Base-by-base conservation (phyloP, 92 coral and sea anemone species). In the Zoanthus sansibaricus region DNA sequence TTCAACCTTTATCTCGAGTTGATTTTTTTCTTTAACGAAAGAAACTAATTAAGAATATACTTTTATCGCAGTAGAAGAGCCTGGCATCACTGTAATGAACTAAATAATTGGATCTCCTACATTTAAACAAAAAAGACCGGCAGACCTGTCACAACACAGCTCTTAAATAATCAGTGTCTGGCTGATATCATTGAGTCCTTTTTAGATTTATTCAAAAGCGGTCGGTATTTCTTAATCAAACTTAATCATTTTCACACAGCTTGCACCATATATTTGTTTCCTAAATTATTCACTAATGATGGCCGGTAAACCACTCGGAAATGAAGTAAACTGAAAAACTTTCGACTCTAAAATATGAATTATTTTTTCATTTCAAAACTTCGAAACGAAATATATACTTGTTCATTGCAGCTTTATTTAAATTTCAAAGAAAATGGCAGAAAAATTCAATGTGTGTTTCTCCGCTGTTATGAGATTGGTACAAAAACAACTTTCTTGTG, bases 281-380 rank as follows among this genome's bases (percentile, higher is more conserved):
- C 4, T n/a, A 44, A 74, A 74, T 74, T 74, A 74, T 74, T 74
- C 54, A 73, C 25, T n/a, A 37, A 37, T 37, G 77, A 73, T 73
- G 25, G 25, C 25, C 25, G 25, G 47, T 12, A 30, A 45, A 74
- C 46, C 20, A 45, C 20, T 18, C 47, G 56, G n/a, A 20, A 12
- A 11, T 12, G 55, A 13, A 74, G 58, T 13, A 46, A 69, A 37
- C 42, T 37, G 42, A 74, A 11, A 62, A 20, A 17, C 69, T 14
- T 73, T 47, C 32, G n/a, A 4, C 14, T 47, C 58, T 37, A 1
- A 45, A n/a, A 74, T 18, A 8, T 3, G 55, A 49, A 47, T 47
- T 6, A 7, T 44, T 46, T 74, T n/a, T 47, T 47, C 21, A 13
- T 74, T 14, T 74, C 25, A 31, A 14, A 17, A 46, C 9, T n/a